phyloP scores from a whole-genome alignment of 2,113 vertebrate species.

The Apaloderma vittatum region DNA sequence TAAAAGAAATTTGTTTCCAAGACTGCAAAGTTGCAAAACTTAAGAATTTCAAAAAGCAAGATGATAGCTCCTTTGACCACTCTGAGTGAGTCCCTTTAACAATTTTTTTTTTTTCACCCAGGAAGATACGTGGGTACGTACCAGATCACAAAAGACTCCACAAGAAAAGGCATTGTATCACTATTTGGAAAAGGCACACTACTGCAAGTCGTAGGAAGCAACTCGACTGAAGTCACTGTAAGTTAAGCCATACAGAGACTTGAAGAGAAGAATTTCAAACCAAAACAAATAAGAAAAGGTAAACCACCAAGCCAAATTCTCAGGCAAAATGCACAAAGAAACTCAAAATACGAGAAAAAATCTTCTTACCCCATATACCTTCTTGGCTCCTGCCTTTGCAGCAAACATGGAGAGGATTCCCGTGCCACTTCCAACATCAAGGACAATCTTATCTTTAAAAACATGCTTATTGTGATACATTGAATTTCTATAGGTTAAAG shows the following conservation, averaged over 20 bases:
- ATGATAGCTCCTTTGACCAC: neutral
- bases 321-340: neutral
- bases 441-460: conserved; percentile 96
- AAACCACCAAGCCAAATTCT: neutral
- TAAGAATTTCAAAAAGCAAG: neutral
- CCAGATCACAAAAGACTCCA: neutral
- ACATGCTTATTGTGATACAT: conserved; percentile 99
- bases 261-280: neutral
- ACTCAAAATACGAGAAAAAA: neutral
- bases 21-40: conserved; percentile 5
- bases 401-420: conserved; percentile 99
- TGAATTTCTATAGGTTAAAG: conserved; percentile 95
- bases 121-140: neutral
- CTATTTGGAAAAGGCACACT: neutral
- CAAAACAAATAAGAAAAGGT: neutral
- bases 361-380: conserved; percentile 94
- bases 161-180: neutral
- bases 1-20: conserved; percentile 18
- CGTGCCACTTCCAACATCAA: conserved; percentile 98
- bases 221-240: neutral
- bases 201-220: neutral
- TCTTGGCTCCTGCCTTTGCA: conserved; percentile 95
- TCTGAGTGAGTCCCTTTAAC: neutral
- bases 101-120: neutral
- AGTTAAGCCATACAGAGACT: neutral